Percentiles rank a stretch among this genome's conserved stretches.
Evolutionary conservation across 2,888 invertebrate species (phyloP).

Genomic region (Phalera bucephala): DNA sequence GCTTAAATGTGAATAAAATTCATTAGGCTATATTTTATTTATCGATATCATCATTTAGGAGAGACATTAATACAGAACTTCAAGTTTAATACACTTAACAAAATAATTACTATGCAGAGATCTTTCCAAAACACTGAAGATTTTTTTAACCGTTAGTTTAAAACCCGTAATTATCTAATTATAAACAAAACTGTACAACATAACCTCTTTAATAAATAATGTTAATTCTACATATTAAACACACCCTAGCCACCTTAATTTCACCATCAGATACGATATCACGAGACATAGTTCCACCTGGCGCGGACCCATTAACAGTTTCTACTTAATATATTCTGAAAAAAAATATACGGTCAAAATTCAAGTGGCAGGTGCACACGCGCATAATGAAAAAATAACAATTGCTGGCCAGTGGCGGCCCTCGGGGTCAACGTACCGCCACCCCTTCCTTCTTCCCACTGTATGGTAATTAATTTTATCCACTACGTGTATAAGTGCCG

Average conservation of each 20-base stretch:
- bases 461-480: constrained; percentile 46
- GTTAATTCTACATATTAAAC: too few relatives aligned
- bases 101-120: too few relatives aligned
- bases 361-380: constrained; percentile 1
- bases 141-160: too few relatives aligned
- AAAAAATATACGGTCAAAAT: constrained; percentile 3
- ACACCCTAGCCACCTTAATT: background rate
- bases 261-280: constrained; percentile 1
- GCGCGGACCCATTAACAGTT: background rate
- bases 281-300: background rate
- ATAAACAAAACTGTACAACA: too few relatives aligned
- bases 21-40: too few relatives aligned
- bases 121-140: too few relatives aligned
- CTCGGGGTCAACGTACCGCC: constrained; percentile 37
- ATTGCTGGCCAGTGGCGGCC: constrained; percentile 28
- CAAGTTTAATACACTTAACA: too few relatives aligned
- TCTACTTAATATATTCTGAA: background rate
- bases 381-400: constrained; percentile 32
- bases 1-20: too few relatives aligned
- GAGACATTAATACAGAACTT: too few relatives aligned
- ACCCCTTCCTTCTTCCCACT: constrained; percentile 40
- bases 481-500: constrained; percentile 9
- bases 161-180: too few relatives aligned
- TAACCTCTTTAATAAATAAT: background rate
- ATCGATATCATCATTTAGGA: too few relatives aligned